phyloP scores from a whole-genome alignment of 2,113 vertebrate species.

The Paedocypris sp. region DNA sequence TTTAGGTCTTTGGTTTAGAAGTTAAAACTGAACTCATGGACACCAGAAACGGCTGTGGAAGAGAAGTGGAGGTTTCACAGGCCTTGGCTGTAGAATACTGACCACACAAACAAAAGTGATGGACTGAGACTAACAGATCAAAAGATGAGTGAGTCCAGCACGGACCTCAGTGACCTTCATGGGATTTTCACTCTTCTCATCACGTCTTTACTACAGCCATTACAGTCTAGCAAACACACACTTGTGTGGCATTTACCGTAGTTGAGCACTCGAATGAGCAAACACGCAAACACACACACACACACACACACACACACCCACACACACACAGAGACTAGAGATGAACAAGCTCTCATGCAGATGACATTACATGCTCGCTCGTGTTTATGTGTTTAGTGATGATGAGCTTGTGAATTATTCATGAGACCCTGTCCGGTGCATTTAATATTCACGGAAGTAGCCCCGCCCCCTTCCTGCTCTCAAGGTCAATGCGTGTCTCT shows the following conservation, averaged over 20 bases:
- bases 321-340: not conserved
- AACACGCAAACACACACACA: constrained; percentile 9
- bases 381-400: constrained; percentile 8
- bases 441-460: constrained; percentile 28
- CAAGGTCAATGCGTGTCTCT: constrained; percentile 18
- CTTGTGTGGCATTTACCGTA: not conserved
- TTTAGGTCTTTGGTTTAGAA: too few relatives aligned
- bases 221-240: not conserved
- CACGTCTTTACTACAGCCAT: too few relatives aligned
- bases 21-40: too few relatives aligned
- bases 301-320: constrained; percentile 6
- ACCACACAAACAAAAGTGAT: too few relatives aligned
- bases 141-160: too few relatives aligned
- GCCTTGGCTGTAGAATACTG: too few relatives aligned
- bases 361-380: not conserved
- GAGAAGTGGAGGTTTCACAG: too few relatives aligned
- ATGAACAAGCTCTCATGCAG: not conserved
- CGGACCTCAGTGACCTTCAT: too few relatives aligned
- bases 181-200: too few relatives aligned
- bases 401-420: constrained; percentile 33
- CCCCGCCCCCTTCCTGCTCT: not conserved
- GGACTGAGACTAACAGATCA: too few relatives aligned
- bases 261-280: not conserved
- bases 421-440: not conserved
- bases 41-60: too few relatives aligned